Base-by-base conservation (phyloP, 2,113 vertebrate genomes). In the Pseudorectes ferrugineus region DNA sequence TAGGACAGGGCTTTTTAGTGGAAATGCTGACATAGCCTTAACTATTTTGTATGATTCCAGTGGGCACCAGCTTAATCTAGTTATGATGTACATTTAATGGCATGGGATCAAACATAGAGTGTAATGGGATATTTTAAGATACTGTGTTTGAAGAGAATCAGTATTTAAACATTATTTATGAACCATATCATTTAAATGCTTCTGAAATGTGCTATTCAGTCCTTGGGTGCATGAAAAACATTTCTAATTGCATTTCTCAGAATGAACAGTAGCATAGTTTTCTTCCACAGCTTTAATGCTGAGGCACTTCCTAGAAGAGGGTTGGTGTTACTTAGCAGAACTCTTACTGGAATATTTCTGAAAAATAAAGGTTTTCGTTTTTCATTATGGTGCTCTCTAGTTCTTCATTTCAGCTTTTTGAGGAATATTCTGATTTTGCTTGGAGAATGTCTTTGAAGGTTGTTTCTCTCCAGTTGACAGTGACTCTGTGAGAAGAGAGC, bases 81-180 rank as follows among this genome's bases (percentile, higher is more conserved):
- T 71, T 92, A 42, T 49, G 79, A 71, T 88, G 82, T 93, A 31
- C 55, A 38, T 94, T 83, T 96, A 90, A 59, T 84, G 65, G 79
- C 88, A 72, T 48, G 75, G 29, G 65, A 90, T 97, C 82, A 90
- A 92, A 58, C 59, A 42, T 2, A 25, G 6, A 55, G 23, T 12
- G 36, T 90, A 88, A 92, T 48, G 71, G 55, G 63, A 84, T 93
- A 90, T 86, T 93, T 88, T 92, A 84, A 96, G 93, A 92, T 94
- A 83, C 65, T 74, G 10, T 38, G 6, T 90, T 96, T 94, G 75
- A 90, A 88, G 43, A 73, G 36, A 75, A 92, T 88, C 1, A 2
- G 28, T 93, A 67, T 88, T 95, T 96, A 73, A 85, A 71, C 6
- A 22, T 92, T 74, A 83, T 88, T 92, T 96, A 72, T 49, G 59